Evolutionary conservation across 2,888 invertebrate species (phyloP).

Genomic region (Xiphydria camelus): DNA sequence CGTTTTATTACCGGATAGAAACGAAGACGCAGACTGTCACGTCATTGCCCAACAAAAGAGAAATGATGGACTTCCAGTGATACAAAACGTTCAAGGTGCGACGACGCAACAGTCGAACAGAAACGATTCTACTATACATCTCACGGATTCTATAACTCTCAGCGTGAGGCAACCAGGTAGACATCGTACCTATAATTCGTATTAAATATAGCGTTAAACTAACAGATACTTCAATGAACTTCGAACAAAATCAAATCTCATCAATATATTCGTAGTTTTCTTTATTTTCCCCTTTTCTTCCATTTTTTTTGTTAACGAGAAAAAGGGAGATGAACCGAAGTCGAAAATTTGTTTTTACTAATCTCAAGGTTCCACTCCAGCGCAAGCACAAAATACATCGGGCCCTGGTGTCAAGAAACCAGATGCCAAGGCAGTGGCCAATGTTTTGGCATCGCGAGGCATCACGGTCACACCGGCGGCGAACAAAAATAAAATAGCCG

Average conservation of each 20-base stretch:
- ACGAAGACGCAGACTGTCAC: constrained; percentile 76
- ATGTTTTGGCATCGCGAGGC: constrained; percentile 75
- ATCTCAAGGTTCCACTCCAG: constrained; percentile 52
- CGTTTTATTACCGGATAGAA: constrained; percentile 69
- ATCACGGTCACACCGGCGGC: constrained; percentile 76
- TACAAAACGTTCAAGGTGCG: constrained; percentile 72
- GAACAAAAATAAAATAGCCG: constrained; percentile 54
- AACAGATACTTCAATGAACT: no score
- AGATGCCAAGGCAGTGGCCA: constrained; percentile 76
- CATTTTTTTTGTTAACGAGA: constrained; percentile 4
- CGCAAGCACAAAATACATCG: constrained; percentile 46
- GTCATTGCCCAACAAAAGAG: constrained; percentile 76
- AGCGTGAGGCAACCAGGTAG: constrained; percentile 61
- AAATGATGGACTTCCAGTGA: constrained; percentile 72
- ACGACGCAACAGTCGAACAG: constrained; percentile 37
- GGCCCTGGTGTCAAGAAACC: constrained; percentile 61
- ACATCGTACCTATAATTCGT: no score
- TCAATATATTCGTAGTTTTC: constrained; percentile 22
- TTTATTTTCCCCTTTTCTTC: constrained; percentile 17
- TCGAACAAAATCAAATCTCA: no score
- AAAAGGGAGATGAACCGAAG: constrained; percentile 7
- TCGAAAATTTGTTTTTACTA: constrained; percentile 33
- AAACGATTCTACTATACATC: constrained; percentile 65
- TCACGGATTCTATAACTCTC: constrained; percentile 75
- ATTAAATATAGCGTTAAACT: no score